Percentiles rank a stretch among this genome's conserved stretches.
Conservation (phyloP, 2,888 invertebrate species). For the Lutraria lutraria region DNA sequence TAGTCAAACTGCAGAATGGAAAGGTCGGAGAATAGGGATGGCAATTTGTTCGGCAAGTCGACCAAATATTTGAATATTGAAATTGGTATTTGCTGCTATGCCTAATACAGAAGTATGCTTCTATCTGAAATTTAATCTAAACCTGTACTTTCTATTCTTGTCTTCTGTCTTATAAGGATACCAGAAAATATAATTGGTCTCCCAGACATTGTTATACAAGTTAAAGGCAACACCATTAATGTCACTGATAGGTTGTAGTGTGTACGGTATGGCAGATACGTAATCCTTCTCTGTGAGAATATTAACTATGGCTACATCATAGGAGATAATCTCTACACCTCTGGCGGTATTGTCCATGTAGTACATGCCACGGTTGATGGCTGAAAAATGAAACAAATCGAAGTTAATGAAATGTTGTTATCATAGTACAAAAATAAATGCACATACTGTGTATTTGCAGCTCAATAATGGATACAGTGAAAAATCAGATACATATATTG, state of each 20-base stretch:
- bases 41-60: too few relatives aligned
- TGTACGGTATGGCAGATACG: constrained; percentile 77
- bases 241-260: constrained; percentile 72
- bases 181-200: constrained; percentile 85
- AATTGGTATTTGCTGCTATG: too few relatives aligned
- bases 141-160: constrained; percentile 71
- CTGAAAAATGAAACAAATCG: constrained; percentile 68
- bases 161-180: constrained; percentile 82
- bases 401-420: background rate
- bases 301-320: constrained; percentile 78
- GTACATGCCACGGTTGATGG: constrained; percentile 76
- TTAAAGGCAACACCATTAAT: constrained; percentile 82
- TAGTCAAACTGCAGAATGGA: too few relatives aligned
- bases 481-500: too few relatives aligned
- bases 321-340: constrained; percentile 72
- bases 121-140: constrained; percentile 69
- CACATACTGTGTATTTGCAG: too few relatives aligned
- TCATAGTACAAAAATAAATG: too few relatives aligned
- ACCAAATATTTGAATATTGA: too few relatives aligned
- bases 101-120: background rate
- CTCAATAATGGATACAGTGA: too few relatives aligned
- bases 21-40: too few relatives aligned
- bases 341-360: constrained; percentile 67
- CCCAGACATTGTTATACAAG: constrained; percentile 84
- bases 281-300: constrained; percentile 68